A percentile compares a stretch with the other conserved stretches of the same genome.
Evolutionary conservation across 2,888 invertebrate species (phyloP).

Genomic region (Diabrotica balteata): DNA sequence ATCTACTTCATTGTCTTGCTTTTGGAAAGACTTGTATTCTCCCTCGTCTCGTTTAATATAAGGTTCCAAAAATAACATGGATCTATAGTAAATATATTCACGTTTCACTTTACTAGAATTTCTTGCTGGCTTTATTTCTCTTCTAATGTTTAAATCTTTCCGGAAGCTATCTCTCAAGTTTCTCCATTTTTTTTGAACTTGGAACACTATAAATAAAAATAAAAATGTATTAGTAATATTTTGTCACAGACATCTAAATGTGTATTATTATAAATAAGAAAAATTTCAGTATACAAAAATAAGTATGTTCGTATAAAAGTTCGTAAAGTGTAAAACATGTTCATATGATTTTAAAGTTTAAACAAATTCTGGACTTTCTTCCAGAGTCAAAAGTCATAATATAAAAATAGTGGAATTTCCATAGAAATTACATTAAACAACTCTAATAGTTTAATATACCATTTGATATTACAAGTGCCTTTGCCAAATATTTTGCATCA

Average conservation of each 20-base stretch:
- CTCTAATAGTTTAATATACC: too few species aligned
- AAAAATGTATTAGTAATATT: too few species aligned
- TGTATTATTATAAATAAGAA: background rate
- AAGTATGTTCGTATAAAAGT: background rate
- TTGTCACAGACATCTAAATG: too few species aligned
- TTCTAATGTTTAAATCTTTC: slow-evolving; percentile 15
- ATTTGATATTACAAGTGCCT: too few species aligned
- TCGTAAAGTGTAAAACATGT: too few species aligned
- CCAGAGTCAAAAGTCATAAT: too few species aligned
- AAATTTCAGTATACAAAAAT: background rate
- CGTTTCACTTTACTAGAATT: slow-evolving; percentile 3
- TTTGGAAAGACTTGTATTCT: background rate
- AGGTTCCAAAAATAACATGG: slow-evolving; percentile 15
- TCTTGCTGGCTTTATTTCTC: slow-evolving; percentile 1
- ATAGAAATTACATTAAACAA: too few species aligned
- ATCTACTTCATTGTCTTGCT: background rate
- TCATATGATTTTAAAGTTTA: too few species aligned
- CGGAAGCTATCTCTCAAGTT: slow-evolving; percentile 18
- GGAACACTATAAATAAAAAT: slow-evolving; percentile 10
- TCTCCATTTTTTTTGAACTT: slow-evolving; percentile 15
- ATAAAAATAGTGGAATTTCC: too few species aligned
- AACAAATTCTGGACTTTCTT: too few species aligned
- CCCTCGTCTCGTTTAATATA: background rate
- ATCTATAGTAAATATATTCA: slow-evolving; percentile 16
- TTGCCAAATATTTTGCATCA: too few species aligned